Percentiles rank a stretch among this genome's conserved stretches.
phyloP scores from a whole-genome alignment of 2,113 vertebrate genomes.

The Uria aalge region DNA sequence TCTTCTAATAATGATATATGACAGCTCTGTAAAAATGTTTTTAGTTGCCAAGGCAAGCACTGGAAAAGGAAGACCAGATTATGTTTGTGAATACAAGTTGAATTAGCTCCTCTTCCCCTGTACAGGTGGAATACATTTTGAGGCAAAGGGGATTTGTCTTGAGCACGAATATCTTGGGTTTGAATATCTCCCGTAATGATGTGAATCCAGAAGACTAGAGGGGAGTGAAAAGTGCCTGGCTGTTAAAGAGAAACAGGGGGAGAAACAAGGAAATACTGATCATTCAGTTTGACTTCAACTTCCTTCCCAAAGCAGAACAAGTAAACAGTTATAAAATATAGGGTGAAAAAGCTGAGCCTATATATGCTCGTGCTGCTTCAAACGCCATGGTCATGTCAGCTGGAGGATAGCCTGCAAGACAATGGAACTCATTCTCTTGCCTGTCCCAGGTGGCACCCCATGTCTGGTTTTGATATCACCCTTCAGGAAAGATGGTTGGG shows the following conservation, averaged over 20 bases:
- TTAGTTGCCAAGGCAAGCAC: conserved; percentile 6
- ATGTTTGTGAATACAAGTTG: not conserved
- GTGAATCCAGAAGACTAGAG: not conserved
- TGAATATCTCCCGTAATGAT: not conserved
- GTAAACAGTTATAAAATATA: not conserved
- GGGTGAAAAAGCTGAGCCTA: not conserved
- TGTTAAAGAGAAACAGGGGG: not conserved
- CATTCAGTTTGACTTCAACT: not conserved
- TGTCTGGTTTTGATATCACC: not conserved
- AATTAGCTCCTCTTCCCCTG: not conserved
- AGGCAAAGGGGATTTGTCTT: not conserved
- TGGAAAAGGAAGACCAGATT: not conserved
- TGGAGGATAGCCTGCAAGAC: not conserved
- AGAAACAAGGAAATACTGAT: not conserved
- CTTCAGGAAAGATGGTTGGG: not conserved
- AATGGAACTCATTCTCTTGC: not conserved
- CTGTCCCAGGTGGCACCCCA: not conserved
- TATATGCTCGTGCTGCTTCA: not conserved
- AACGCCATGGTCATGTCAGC: not conserved
- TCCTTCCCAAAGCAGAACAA: not conserved
- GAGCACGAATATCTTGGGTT: not conserved
- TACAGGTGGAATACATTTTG: not conserved
- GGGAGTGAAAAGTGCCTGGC: not conserved
- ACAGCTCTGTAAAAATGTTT: not conserved
- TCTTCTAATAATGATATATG: conserved; percentile 22